phyloP scores from a whole-genome alignment of 2,113 vertebrate species.

The Oryzias curvinotus region DNA sequence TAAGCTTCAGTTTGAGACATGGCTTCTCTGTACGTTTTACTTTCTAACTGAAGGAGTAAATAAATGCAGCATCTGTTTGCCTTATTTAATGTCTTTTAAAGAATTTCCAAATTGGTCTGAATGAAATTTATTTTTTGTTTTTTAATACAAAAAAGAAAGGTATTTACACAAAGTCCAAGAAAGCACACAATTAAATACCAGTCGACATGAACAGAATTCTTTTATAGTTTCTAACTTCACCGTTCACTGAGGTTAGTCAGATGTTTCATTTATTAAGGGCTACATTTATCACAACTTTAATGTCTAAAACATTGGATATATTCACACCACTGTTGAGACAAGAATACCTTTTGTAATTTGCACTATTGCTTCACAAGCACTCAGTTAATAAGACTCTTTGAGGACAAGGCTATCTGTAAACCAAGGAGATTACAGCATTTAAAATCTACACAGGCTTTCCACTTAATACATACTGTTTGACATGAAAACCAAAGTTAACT shows the following conservation, averaged over 20 bases:
- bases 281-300: slow-evolving; percentile 43
- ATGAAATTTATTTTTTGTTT: slow-evolving; percentile 32
- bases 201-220: slow-evolving; percentile 63
- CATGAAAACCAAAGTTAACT: slow-evolving; percentile 33
- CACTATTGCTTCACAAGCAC: slow-evolving; percentile 67
- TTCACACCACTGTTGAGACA: slow-evolving; percentile 71
- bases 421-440: slow-evolving; percentile 61
- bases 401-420: slow-evolving; percentile 72
- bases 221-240: slow-evolving; percentile 59
- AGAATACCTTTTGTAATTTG: slow-evolving; percentile 14
- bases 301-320: slow-evolving; percentile 69
- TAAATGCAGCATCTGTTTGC: background rate
- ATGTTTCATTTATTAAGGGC: slow-evolving; percentile 53
- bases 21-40: background rate
- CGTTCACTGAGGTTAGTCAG: slow-evolving; percentile 58
- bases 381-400: slow-evolving; percentile 64
- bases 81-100: background rate
- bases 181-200: slow-evolving; percentile 71
- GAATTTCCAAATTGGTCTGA: background rate
- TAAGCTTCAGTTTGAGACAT: background rate
- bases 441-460: slow-evolving; percentile 69
- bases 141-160: slow-evolving; percentile 72
- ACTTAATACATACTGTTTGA: slow-evolving; percentile 53
- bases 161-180: slow-evolving; percentile 87
- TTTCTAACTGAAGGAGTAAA: background rate